Base-by-base conservation (phyloP, 2,797 vertebrate genomes). In the Hydrophis major region DNA sequence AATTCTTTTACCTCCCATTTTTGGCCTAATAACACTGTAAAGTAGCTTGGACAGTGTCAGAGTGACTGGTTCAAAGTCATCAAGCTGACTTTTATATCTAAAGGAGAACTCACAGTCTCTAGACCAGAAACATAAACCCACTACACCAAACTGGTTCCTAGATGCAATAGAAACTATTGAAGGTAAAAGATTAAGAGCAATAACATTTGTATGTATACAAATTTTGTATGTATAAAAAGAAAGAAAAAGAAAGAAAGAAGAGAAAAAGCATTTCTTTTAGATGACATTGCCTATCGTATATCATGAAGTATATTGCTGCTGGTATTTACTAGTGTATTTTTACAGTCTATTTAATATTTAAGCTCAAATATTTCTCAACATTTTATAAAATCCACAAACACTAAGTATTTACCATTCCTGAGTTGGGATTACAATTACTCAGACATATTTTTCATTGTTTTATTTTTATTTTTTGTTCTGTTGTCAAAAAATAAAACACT, bases 361-460 rank as follows among this genome's bases (percentile, higher is more conserved):
- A 87, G 4, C 28, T 37, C 27, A 87, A 37, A 59, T 61, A 20
- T 32, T 89, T 28, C 20, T 32, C 6, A 60, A n/a, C 56, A 28
- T 83, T 63, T 59, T 32, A 61, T 20, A 10, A 89, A 37, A 28
- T 42, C 14, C 42, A 25, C 42, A 83, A 47, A 63, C 2, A 18
- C 13, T 14, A 7, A 47, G 32, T 11, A 18, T 13, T 37, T n/a
- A 55, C 14, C 69, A 55, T 86, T 20, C 0, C 0, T 69, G 57
- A 92, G 61, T 66, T 59, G 6, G 63, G 27, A 61, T 86, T 63
- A 60, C 13, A 87, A n/a, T 95, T 93, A 42, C 57, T 25, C 50
- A 86, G 59, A 91, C 93, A 22, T 47, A 91, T 92, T 86, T 93
- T 86, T 91, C 55, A 11, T 47, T 69, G 22, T 25, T 47, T 37